Base-by-base conservation (phyloP, 53 echinoderm and acorn worm genomes). In the Patiria pectinifera region DNA sequence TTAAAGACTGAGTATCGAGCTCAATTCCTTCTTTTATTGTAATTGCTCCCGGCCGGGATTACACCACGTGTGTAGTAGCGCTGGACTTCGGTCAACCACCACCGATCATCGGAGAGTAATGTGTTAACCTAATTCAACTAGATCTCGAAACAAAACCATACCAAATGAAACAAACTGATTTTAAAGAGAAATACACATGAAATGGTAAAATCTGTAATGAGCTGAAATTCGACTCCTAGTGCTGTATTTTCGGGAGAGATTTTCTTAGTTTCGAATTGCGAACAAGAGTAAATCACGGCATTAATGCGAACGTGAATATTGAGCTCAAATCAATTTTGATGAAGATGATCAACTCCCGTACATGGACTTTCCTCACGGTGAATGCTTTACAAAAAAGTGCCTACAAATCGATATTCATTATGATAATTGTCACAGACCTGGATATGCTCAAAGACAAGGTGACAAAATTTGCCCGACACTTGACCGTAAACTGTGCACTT, bases 51-150 rank as follows among this genome's bases (percentile, higher is more conserved):
- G 80, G 45, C 80, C 15, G 11, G 4, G 80, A 79, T 78, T 46
- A 45, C 80, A 79, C 80, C 24, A 5, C 46, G 74, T 21, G 24
- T 24, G 45, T 53, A 53, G 22, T 46, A 79, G 43, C 80, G 10
- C 80, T 45, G 80, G 80, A 79, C 80, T 79, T 79, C 53, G 4
- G 80, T 11, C 48, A 43, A 46, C 45, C 16, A n/a, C 43, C 15
- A 24, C 48, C 3, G 47, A 46, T 47, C 15, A 79, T 22, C 45
- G 53, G 0, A 47, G 80, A 46, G 80, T 79, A 45, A 79, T 79
- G 80, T 45, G 48, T 79, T 79, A 47, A 79, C 80, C 80, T 79
- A 79, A 79, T 79, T 79, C 80, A 45, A 79, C 80, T 15, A 2
- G 18, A 79, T 45, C 45, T 46, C 14, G 80, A 46, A 14, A 79